Conservation (phyloP, 2,888 invertebrate genomes). For the Desoria tigrina region DNA sequence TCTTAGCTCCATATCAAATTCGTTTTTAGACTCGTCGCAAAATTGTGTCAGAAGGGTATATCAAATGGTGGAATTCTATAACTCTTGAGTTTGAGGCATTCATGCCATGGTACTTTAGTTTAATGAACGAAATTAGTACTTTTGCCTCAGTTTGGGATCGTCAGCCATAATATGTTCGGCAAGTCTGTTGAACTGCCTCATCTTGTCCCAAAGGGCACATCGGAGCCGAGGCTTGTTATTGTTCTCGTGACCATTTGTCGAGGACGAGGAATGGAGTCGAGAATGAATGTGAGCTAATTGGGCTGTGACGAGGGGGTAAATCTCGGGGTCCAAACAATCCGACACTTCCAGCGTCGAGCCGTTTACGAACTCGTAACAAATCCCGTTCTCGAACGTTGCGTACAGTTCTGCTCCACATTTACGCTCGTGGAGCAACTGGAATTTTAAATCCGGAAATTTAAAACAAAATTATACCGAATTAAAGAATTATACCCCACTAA, state of each 20-base stretch:
- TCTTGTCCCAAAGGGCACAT: slow-evolving; percentile 70
- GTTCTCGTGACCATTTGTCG: slow-evolving; percentile 42
- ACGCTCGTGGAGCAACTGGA: slow-evolving; percentile 66
- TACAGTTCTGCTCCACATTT: slow-evolving; percentile 83
- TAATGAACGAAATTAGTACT: slow-evolving; percentile 17
- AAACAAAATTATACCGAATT: not conserved
- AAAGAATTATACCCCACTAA: not conserved
- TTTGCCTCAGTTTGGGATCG: slow-evolving; percentile 26
- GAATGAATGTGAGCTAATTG: slow-evolving; percentile 80
- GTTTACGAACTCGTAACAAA: slow-evolving; percentile 83
- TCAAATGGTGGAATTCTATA: too few species aligned
- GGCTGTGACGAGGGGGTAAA: slow-evolving; percentile 74
- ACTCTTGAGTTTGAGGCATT: too few species aligned
- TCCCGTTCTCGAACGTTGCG: slow-evolving; percentile 89
- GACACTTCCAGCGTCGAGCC: slow-evolving; percentile 74
- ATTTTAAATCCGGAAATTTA: too few species aligned
- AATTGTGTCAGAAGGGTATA: too few species aligned
- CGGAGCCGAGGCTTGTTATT: slow-evolving; percentile 57
- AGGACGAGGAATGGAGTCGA: not conserved
- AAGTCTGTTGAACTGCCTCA: slow-evolving; percentile 71
- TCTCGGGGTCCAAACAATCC: slow-evolving; percentile 65
- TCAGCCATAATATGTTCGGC: slow-evolving; percentile 67
- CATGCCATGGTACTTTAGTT: too few species aligned
- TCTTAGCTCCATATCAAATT: too few species aligned
- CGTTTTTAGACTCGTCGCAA: too few species aligned